Evolutionary conservation across 2,113 vertebrate genomes (phyloP), one percentile per base, ranked within the genome.

Genomic region (Himantopus leucocephalus): DNA sequence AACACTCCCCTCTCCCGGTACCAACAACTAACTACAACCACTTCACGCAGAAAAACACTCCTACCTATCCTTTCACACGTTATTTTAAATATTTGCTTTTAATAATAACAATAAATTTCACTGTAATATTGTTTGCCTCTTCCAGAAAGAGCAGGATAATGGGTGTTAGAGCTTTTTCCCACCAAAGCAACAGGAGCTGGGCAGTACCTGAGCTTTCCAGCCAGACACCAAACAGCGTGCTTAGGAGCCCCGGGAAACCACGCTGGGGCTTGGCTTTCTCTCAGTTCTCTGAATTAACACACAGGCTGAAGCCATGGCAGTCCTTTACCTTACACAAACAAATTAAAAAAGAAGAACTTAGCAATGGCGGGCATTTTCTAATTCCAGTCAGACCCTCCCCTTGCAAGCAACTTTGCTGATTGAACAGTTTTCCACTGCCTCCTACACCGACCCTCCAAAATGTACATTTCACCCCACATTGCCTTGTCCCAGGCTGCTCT

Each of bases 1-100:
- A 93, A 97, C 83, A 47, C 96, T 97, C 94, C 83, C 98, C 97
- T 94, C 98, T 97, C 71, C 92, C 63, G 98, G 97, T 81, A 75
- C 29, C 59, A 72, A 52, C 45, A 59, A 59, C 7, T 18, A 85
- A 83, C 72, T 94, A 83, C 95, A 96, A 59, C 15, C 63, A 60
- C 50, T 64, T 9, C 45, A 37, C 24, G 24, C 34, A 10, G 5
- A 26, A 59, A 45, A 39, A 9, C 30, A 7, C 6, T 62, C 22
- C 45, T 14, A 5, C 13, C 17, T 41, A 12, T 14, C n/a, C 6
- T 83, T 53, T 37, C 41, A 10, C 4, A 22, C 0, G 2, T 20
- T 68, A 22, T 59, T 91, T 75, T 8, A 39, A 90, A 67, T n/a
- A 76, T 27, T 76, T 43, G 2, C 6, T 56, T 72, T 64, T 24